These are phyloP conservation scores for Presbytis comata DNA, from an alignment of 2,797 vertebrate species.

Conservation along the genomic window DNA sequence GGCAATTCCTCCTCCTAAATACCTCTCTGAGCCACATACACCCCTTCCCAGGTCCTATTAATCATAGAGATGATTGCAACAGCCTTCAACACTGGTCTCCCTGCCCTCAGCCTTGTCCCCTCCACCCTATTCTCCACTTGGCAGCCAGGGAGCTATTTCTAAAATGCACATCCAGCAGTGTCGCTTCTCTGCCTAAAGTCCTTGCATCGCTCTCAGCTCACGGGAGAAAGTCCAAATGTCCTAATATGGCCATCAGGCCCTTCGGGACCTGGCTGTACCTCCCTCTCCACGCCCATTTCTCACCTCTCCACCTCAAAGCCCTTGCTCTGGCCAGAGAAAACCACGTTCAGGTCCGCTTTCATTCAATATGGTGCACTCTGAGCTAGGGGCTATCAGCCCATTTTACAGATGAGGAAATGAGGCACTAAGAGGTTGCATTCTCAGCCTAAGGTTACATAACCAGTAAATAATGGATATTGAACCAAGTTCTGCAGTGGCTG, in stretches of 20 bases:
- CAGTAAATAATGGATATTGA: neutral
- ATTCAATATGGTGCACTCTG: neutral
- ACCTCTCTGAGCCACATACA: neutral
- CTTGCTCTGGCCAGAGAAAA: neutral
- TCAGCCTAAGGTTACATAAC: neutral
- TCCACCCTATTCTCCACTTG: neutral
- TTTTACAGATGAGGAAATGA: slow-evolving; percentile 14
- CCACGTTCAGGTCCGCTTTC: neutral
- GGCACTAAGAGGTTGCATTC: neutral
- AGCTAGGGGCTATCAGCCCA: neutral
- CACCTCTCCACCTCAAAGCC: neutral
- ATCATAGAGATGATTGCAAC: neutral
- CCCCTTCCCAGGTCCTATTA: neutral
- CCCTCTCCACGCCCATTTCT: neutral
- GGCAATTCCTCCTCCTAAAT: neutral
- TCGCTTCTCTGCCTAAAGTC: neutral
- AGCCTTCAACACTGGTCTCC: neutral
- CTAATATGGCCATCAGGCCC: neutral
- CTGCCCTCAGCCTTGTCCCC: neutral
- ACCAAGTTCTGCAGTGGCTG: neutral
- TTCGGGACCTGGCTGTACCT: neutral
- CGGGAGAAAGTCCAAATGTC: slow-evolving; percentile 6
- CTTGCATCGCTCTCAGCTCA: neutral
- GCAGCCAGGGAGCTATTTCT: neutral
- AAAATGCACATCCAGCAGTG: neutral